Base-by-base conservation (phyloP, 2,113 vertebrate species). In the Crypturellus undulatus region DNA sequence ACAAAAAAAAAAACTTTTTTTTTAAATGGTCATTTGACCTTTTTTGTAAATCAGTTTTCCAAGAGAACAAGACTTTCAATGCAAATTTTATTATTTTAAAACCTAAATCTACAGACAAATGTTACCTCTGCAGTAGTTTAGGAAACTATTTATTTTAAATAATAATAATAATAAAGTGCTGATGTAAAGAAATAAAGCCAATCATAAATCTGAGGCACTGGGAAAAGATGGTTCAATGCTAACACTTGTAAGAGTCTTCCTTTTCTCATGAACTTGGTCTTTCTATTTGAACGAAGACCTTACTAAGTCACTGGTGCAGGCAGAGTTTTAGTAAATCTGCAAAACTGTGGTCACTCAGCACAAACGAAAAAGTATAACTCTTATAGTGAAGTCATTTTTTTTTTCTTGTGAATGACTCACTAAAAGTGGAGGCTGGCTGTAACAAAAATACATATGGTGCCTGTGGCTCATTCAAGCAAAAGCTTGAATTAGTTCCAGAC, bases 381-480 rank as follows among this genome's bases (percentile, higher is more conserved):
- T 84, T 59, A 67, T 79, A 85, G 75, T 94, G 78, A 72, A 84
- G 84, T 58, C 67, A 21, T 54, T 26, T 24, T 12, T 56, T 62
- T 65, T 38, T 47, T 6, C 45, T 69, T 65, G 28, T 84, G 80
- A 96, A 93, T 95, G 78, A 96, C 84, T 94, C 91, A 96, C 43
- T 79, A 6, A 25, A 82, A 89, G 87, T 94, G 91, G 94, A 95
- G 93, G 94, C 92, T 95, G 96, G 21, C 84, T 96, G 86, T 81
- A 89, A 95, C 58, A 81, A 94, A 95, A 96, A 96, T 93, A 92
- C 92, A 92, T 95, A 87, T 94, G 94, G 90, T 90, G 49, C 76
- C 83, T 36, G 40, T 86, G 88, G 88, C 83, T 95, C 90, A 90
- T 96, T 95, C 85, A 96, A 65, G 72, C 83, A 85, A 79, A 87